phyloP scores from a whole-genome alignment of 2,797 vertebrate genomes.

The Anabas testudineus region DNA sequence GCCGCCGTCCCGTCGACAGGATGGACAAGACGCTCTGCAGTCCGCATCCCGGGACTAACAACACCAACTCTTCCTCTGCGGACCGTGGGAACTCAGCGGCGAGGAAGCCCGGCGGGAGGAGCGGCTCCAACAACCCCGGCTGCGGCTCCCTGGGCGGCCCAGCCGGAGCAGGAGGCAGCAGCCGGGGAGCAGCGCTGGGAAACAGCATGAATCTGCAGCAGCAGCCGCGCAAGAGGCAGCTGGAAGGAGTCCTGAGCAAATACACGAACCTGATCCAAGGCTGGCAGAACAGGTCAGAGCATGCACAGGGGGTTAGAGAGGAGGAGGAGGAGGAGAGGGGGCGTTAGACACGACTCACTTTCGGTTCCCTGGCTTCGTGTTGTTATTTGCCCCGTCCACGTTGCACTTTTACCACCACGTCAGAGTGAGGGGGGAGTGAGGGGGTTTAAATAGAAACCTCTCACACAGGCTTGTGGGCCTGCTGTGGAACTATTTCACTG shows the following conservation, averaged over 20 bases:
- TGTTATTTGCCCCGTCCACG: conserved; percentile 74
- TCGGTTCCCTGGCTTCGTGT: conserved; percentile 41
- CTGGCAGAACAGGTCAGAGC: conserved; percentile 95
- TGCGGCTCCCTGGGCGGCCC: conserved; percentile 73
- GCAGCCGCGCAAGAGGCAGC: conserved; percentile 80
- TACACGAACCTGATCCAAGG: conserved; percentile 98
- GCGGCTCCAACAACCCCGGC: conserved; percentile 77
- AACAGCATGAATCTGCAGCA: conserved; percentile 71
- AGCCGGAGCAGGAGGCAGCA: conserved; percentile 68
- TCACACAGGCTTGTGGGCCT: conserved; percentile 10
- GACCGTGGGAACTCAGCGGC: conserved; percentile 71
- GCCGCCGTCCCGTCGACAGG: conserved; percentile 73
- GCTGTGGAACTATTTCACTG: background rate
- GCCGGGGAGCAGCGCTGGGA: conserved; percentile 66
- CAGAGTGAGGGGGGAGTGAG: conserved; percentile 34
- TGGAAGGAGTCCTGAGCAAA: conserved; percentile 95
- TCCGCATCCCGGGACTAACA: conserved; percentile 75
- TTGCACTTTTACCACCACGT: conserved; percentile 75
- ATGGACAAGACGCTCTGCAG: conserved; percentile 83
- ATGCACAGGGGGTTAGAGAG: background rate
- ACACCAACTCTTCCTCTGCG: conserved; percentile 65
- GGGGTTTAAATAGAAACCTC: conserved; percentile 18
- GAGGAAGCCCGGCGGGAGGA: conserved; percentile 68
- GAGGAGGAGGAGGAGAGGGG: background rate
- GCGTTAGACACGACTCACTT: background rate